Evolutionary conservation across 2,888 invertebrate genomes (phyloP), one percentile per base, ranked within the genome.

Genomic region (Cistogaster globosa): DNA sequence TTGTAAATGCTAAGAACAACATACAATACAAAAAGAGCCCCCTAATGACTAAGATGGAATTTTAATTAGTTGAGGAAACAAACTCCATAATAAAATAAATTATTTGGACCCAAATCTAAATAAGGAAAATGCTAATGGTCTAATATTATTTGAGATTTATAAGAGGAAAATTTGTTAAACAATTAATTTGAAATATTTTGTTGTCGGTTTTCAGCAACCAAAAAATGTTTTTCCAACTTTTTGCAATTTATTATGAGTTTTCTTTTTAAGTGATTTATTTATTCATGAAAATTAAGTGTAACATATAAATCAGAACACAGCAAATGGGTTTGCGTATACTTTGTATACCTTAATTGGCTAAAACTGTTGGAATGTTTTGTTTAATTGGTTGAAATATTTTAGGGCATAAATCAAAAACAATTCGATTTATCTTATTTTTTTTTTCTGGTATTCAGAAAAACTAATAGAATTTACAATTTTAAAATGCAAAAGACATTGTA

Each of bases 51-150:
- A 67, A 65, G 32, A 42, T 32, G 58, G 82, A 71, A 82, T 82
- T 82, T 76, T 76, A 76, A 71, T 76, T 82, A 58, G 58, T 76
- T 65, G 16, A 12, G 58, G 3, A 58, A 22, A 45, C 18, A 57
- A 32, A 58, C 32, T 4, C 22, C 0, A 9, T 36, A 48, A 38
- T 42, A 22, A 51, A 62, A 0, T 20, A 63, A 58, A 65, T 22
- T 60, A 48, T 57, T 58, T 14, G 12, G 42, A 20, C 14, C 22
- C 20, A 53, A 51, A 7, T 9, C 11, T n/a, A 57, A 58, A 11
- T 0, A 53, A 36, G n/a, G 9, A 36, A 57, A 67, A 72, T 26
- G 20, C 3, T 42, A 60, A 38, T 16, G 14, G 3, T 18, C 36
- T 9, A 60, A 68, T 38, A 38, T 12, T 18, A 45, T 67, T 51